phyloP scores from a whole-genome alignment of 2,888 invertebrate species.

The Prenolepis imparis region DNA sequence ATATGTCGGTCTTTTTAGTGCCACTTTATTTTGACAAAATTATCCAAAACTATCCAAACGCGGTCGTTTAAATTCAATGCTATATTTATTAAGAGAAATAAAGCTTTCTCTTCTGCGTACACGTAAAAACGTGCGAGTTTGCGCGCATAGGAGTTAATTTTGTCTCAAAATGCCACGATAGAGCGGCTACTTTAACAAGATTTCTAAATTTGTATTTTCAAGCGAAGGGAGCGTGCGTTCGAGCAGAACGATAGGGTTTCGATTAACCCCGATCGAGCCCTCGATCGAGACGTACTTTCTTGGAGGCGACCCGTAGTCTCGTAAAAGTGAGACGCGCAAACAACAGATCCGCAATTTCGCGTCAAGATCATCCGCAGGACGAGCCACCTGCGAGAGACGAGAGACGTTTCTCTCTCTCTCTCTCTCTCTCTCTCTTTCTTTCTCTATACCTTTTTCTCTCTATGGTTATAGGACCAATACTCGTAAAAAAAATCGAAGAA shows the following conservation, averaged over 20 bases:
- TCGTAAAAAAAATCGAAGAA: conserved; percentile 55
- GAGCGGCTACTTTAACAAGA: conserved; percentile 5
- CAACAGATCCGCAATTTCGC: conserved; percentile 40
- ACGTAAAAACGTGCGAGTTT: background rate
- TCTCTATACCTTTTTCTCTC: background rate
- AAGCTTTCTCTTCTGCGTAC: background rate
- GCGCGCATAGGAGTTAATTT: background rate
- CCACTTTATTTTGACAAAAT: background rate
- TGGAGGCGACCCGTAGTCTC: background rate
- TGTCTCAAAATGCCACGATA: background rate
- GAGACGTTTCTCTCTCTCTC: background rate
- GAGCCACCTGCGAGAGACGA: conserved; percentile 44
- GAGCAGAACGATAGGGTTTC: conserved; percentile 22
- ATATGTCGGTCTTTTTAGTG: background rate
- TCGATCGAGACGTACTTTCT: conserved; percentile 31
- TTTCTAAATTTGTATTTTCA: conserved; percentile 22
- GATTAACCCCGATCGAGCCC: conserved; percentile 41
- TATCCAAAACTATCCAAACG: background rate
- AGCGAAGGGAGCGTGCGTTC: background rate
- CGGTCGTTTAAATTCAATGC: background rate
- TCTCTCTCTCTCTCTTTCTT: background rate
- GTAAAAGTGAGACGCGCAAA: conserved; percentile 36
- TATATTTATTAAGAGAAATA: background rate
- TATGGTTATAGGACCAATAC: conserved; percentile 46
- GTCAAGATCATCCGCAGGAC: conserved; percentile 17